A percentile compares a stretch with the other conserved stretches of the same genome.
Evolutionary conservation across 1,140 invertebrate genomes (phyloP).

Genomic region (Manduca sexta): DNA sequence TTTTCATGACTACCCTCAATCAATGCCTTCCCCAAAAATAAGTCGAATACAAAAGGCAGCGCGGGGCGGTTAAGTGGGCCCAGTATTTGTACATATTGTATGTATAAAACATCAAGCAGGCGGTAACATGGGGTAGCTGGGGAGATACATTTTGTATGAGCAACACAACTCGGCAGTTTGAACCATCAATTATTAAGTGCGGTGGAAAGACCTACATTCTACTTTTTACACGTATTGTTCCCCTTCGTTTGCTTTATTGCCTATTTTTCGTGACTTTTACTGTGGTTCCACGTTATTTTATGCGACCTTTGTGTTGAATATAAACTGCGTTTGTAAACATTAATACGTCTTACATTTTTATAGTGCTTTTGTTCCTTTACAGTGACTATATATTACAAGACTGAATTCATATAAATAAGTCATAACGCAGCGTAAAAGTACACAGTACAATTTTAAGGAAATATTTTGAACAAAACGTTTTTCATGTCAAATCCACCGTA

Average conservation of each 20-base stretch:
- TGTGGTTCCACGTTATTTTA: conserved; percentile 46
- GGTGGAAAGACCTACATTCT: conserved; percentile 44
- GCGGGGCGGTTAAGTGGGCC: conserved; percentile 20
- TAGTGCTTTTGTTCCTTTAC: too few species aligned
- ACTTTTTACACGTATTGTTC: conserved; percentile 63
- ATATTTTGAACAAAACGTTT: too few species aligned
- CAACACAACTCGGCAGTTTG: conserved; percentile 72
- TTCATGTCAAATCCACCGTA: too few species aligned
- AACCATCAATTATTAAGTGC: conserved; percentile 65
- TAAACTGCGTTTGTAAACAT: not conserved
- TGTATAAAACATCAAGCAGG: conserved; percentile 39
- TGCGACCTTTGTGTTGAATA: conserved; percentile 14
- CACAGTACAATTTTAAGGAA: too few species aligned
- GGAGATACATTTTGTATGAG: conserved; percentile 67
- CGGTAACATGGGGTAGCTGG: conserved; percentile 54
- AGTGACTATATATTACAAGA: too few species aligned
- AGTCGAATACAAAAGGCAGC: conserved; percentile 27
- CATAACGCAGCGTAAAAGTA: too few species aligned
- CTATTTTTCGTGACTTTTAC: conserved; percentile 50
- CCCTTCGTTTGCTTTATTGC: conserved; percentile 45
- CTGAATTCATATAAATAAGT: too few species aligned
- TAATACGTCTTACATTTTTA: too few species aligned
- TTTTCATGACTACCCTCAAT: conserved; percentile 14
- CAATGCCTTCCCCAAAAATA: conserved; percentile 25
- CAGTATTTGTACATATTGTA: conserved; percentile 35